Conservation (phyloP, 2,113 vertebrate species). For the Marcusenius ussheri region DNA sequence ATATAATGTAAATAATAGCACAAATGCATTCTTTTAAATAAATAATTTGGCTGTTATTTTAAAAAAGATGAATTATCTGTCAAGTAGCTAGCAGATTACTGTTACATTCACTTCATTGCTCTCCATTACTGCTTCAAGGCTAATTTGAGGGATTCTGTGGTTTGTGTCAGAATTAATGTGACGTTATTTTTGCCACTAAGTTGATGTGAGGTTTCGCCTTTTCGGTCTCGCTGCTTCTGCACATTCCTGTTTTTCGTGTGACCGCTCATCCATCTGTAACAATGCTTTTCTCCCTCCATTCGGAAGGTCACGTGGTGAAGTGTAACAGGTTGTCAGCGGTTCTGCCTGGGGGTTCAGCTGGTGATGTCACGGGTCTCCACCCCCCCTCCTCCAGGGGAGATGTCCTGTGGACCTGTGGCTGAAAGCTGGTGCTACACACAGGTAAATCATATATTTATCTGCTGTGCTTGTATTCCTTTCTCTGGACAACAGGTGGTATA, state of each 20-base stretch:
- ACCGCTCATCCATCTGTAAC: neutral
- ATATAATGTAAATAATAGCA: neutral
- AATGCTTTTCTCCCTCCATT: neutral
- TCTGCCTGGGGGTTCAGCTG: constrained; percentile 54
- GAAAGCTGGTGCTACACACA: constrained; percentile 99
- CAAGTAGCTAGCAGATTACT: neutral
- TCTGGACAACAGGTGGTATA: neutral
- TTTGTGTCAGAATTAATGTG: neutral
- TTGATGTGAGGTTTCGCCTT: neutral
- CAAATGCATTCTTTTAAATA: neutral
- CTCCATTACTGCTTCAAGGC: constrained; percentile 10
- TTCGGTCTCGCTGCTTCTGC: neutral
- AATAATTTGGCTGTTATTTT: neutral
- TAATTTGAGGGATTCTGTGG: constrained; percentile 11
- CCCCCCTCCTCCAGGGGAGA: constrained; percentile 97
- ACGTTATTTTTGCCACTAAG: neutral
- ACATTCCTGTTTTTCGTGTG: constrained; percentile 1
- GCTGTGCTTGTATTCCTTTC: neutral
- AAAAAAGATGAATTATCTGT: neutral
- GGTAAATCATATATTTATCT: constrained; percentile 49
- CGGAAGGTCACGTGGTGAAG: constrained; percentile 42
- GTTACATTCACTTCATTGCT: constrained; percentile 11
- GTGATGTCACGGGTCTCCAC: constrained; percentile 99
- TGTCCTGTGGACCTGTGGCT: constrained; percentile 96
- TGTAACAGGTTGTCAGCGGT: constrained; percentile 36